Base-by-base conservation (phyloP, 2,888 invertebrate genomes). In the Cephus rjabovi region DNA sequence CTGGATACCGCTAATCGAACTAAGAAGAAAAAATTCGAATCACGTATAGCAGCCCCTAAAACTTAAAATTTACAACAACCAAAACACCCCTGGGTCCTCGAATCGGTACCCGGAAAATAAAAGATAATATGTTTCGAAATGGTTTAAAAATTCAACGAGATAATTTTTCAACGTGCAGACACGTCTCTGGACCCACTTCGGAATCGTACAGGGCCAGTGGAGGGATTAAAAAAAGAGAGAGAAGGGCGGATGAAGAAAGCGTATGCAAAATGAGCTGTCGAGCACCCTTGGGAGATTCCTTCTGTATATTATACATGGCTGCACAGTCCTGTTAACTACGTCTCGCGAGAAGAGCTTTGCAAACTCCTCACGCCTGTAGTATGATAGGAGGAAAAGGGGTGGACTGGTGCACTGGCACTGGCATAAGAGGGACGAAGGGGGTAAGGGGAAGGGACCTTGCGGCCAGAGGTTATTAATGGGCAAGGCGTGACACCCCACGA, bases 241-340 rank as follows among this genome's bases (percentile, higher is more conserved):
- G 4, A 9, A 70, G 4, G 31, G 2, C 12, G 31, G 71, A 71
- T 12, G 85, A 87, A 86, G 88, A 86, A 83, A 82, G 81, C 81
- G 84, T 85, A 89, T 89, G 86, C 86, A 86, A 89, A 90, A 89
- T 88, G 87, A 89, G 86, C 88, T 88, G 89, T 87, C 88, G 86
- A 88, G 87, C 82, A 87, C 86, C 82, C 87, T 84, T 85, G 83
- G 85, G 88, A 88, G 88, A 88, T 86, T 88, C 86, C 83, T 86
- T 84, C 83, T 85, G 86, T 86, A 84, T 87, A 89, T 89, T 88
- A 87, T 89, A 87, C 88, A 88, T 85, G 83, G 82, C 83, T 84
- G 83, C 81, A 81, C 76, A 77, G 78, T 83, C 83, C 87, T 85
- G 88, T 86, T 89, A 89, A 89, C 89, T 88, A 86, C 86, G 85